phyloP scores from a whole-genome alignment of 2,113 vertebrate genomes.

The Galemys pyrenaicus region DNA sequence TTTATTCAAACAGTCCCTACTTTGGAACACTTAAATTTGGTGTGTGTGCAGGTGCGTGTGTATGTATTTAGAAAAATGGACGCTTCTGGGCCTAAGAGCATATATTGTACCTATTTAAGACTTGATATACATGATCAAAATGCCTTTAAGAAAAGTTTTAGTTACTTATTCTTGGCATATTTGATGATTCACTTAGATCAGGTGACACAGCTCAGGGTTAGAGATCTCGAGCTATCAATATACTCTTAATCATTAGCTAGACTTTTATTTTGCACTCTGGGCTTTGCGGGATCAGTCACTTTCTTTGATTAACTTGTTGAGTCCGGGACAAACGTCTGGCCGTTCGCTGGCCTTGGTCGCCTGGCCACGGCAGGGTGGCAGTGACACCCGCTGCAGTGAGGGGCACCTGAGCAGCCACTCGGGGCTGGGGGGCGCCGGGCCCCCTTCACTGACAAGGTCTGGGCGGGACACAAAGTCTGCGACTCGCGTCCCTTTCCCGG shows the following conservation, averaged over 20 bases:
- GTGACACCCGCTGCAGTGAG: rapidly evolving
- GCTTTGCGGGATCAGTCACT: background rate
- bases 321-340: background rate
- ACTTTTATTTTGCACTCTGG: background rate
- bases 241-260: background rate
- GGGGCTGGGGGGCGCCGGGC: no score
- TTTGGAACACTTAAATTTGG: constrained; percentile 18
- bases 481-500: background rate
- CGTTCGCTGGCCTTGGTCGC: background rate
- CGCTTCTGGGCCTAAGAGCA: background rate
- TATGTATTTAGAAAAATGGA: constrained; percentile 6
- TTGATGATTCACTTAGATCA: background rate
- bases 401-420: background rate
- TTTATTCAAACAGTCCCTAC: background rate
- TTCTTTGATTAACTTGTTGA: background rate
- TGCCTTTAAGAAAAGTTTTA: background rate
- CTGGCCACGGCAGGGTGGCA: background rate
- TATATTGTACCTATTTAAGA: background rate
- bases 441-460: background rate
- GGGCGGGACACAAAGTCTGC: background rate
- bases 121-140: background rate
- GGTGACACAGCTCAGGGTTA: no score
- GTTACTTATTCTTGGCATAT: background rate
- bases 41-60: no score
- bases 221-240: no score